phyloP scores from a whole-genome alignment of 2,113 vertebrate species.

The Acanthochromis polyacanthus region DNA sequence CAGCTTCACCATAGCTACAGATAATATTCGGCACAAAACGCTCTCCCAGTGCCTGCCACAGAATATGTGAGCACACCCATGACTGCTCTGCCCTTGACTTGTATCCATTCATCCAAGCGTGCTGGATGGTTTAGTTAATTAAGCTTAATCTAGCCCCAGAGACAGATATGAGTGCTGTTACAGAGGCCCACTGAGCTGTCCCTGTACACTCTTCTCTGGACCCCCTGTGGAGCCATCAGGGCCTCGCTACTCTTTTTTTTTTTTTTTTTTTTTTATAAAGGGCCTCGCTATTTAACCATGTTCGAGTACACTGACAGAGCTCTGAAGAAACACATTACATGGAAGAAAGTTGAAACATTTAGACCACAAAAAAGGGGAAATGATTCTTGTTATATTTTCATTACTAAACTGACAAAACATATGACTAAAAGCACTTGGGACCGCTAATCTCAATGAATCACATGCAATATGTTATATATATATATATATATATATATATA shows the following conservation, averaged over 20 bases:
- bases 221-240: slow-evolving; percentile 65
- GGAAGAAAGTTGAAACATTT: slow-evolving; percentile 41
- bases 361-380: slow-evolving; percentile 5
- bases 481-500: no score
- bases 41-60: slow-evolving; percentile 47
- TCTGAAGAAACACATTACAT: slow-evolving; percentile 51
- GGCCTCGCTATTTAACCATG: slow-evolving; percentile 53
- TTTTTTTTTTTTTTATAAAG: no score
- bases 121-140: slow-evolving; percentile 84
- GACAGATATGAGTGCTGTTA: slow-evolving; percentile 77
- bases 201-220: slow-evolving; percentile 63
- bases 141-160: slow-evolving; percentile 82
- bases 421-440: no score
- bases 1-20: slow-evolving; percentile 12
- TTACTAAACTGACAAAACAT: slow-evolving; percentile 12
- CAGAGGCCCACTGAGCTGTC: slow-evolving; percentile 72
- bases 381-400: neutral
- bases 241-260: slow-evolving; percentile 45
- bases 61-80: slow-evolving; percentile 59
- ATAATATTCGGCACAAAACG: slow-evolving; percentile 26
- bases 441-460: no score
- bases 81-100: slow-evolving; percentile 84
- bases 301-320: slow-evolving; percentile 52
- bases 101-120: slow-evolving; percentile 79
- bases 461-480: neutral